Conservation (phyloP, 2,888 invertebrate genomes). For the Steinernema scapterisci region DNA sequence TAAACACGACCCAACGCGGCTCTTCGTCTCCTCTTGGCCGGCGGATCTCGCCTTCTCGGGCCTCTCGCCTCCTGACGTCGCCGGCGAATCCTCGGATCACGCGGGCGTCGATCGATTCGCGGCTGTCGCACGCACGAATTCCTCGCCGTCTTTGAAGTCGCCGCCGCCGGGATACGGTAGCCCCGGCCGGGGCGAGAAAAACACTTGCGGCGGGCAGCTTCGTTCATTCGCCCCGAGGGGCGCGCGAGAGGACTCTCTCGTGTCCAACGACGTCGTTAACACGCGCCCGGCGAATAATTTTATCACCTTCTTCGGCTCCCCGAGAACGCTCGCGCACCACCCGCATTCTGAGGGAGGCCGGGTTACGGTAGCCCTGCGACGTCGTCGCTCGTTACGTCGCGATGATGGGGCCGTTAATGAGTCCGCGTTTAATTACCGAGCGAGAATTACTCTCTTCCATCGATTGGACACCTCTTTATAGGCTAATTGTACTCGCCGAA, state of each 20-base stretch:
- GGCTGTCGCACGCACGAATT: constrained; percentile 16
- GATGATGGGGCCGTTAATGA: constrained; percentile 17
- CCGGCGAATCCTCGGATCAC: not conserved
- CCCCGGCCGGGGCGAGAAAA: not conserved
- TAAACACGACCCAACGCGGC: not conserved
- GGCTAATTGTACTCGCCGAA: not conserved
- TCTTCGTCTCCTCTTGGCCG: not conserved
- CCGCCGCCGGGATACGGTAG: constrained; percentile 29
- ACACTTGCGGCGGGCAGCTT: constrained; percentile 9
- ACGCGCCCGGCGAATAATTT: constrained; percentile 17
- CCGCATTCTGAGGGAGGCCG: constrained; percentile 23
- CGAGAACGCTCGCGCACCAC: constrained; percentile 21
- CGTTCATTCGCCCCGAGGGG: not conserved
- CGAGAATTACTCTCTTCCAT: constrained; percentile 13
- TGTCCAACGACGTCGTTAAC: constrained; percentile 30
- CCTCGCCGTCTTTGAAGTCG: constrained; percentile 7
- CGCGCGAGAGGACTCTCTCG: not conserved
- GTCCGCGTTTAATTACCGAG: constrained; percentile 20
- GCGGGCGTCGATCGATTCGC: not conserved
- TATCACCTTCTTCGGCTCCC: constrained; percentile 19
- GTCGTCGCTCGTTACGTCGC: not conserved
- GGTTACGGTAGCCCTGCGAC: constrained; percentile 17
- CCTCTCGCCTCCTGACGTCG: not conserved
- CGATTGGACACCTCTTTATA: constrained; percentile 28
- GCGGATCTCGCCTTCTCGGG: not conserved